A percentile compares a stretch with the other conserved stretches of the same genome.
Evolutionary conservation across 1,140 invertebrate genomes (phyloP).

Genomic region (Andricus grossulariae): DNA sequence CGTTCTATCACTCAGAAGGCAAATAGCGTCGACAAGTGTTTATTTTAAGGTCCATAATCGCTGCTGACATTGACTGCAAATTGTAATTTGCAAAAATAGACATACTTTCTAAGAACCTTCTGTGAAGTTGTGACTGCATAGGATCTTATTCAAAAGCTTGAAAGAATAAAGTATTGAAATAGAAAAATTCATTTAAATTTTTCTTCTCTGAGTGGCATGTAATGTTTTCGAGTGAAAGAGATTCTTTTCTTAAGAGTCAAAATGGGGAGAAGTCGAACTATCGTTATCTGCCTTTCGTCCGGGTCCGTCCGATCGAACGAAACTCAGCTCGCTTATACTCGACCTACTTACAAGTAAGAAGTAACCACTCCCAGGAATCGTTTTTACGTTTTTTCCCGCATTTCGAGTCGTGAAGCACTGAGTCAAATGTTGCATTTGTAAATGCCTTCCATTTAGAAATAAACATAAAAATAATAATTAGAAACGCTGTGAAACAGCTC

Average conservation of each 20-base stretch:
- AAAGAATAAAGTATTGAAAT: not conserved
- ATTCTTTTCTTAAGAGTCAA: constrained; percentile 16
- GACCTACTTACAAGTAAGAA: constrained; percentile 15
- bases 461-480: not conserved
- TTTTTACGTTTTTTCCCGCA: constrained; percentile 29
- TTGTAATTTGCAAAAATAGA: not conserved
- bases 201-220: not conserved
- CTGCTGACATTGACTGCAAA: constrained; percentile 7
- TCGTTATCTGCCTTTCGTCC: constrained; percentile 33
- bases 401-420: constrained; percentile 1
- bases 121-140: not conserved
- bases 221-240: not conserved
- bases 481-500: not conserved
- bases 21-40: not conserved
- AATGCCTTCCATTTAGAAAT: constrained; percentile 4
- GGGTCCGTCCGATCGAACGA: constrained; percentile 45
- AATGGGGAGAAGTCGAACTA: constrained; percentile 15
- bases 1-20: not conserved
- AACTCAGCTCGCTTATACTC: constrained; percentile 29
- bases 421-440: constrained; percentile 24
- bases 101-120: constrained; percentile 16
- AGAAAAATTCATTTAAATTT: not conserved
- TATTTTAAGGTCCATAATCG: constrained; percentile 10
- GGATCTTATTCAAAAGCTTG: not conserved
- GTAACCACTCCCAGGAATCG: constrained; percentile 38